Evolutionary conservation across 2,113 vertebrate species (phyloP).

Genomic region (Notiomystis cincta): DNA sequence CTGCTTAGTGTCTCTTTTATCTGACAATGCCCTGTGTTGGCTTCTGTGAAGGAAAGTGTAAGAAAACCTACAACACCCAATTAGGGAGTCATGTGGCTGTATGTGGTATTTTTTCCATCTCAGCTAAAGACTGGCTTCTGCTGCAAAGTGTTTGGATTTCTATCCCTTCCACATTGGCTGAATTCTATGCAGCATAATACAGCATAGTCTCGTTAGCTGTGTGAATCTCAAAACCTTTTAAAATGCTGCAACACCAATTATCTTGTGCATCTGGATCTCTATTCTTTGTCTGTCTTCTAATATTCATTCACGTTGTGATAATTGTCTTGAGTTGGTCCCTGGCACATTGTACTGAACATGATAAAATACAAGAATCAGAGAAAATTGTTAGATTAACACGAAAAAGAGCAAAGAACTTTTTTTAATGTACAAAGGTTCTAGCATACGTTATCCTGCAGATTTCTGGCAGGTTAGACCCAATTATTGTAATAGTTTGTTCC

Average conservation of each 20-base stretch:
- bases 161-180: neutral
- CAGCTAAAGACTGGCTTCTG: neutral
- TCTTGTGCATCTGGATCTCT: neutral
- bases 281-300: neutral
- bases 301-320: neutral
- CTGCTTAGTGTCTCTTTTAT: slow-evolving; percentile 2
- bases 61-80: neutral
- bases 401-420: neutral
- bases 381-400: neutral
- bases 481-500: neutral
- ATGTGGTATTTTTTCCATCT: slow-evolving; percentile 1
- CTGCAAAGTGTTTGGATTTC: neutral
- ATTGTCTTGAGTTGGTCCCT: neutral
- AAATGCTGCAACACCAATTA: neutral
- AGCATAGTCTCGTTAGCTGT: neutral
- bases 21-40: neutral
- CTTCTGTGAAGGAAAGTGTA: slow-evolving; percentile 22
- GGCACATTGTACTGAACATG: neutral
- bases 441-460: fast-evolving
- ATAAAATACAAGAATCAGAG: neutral
- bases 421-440: neutral
- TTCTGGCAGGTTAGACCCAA: neutral
- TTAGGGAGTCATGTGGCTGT: neutral
- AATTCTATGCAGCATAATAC: neutral
- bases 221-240: neutral